These are phyloP conservation scores for Rhinichthys osculus DNA, from an alignment of 2,797 vertebrate genomes.

Conservation along the genomic window DNA sequence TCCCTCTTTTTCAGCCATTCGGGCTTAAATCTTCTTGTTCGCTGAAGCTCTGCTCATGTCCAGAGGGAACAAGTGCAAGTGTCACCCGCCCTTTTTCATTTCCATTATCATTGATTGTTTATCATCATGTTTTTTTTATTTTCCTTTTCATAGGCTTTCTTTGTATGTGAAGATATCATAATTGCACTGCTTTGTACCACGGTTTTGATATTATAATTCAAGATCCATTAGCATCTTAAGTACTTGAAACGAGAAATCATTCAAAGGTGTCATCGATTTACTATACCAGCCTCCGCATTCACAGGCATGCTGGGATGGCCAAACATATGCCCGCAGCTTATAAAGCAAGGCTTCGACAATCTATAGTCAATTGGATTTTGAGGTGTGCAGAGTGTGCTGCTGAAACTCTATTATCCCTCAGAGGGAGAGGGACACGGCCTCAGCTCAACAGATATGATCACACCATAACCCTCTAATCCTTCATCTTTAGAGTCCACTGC, in stretches of 20 bases:
- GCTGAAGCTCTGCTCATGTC: constrained; percentile 2
- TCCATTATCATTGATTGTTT: neutral
- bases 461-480: constrained; percentile 43
- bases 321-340: constrained; percentile 19
- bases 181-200: neutral
- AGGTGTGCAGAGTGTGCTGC: constrained; percentile 32
- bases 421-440: constrained; percentile 37
- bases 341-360: constrained; percentile 14
- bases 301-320: constrained; percentile 16
- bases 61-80: neutral
- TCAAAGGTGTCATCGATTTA: constrained; percentile 32
- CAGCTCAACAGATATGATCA: constrained; percentile 48
- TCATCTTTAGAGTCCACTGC: constrained; percentile 39
- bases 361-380: constrained; percentile 44
- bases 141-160: neutral
- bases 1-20: neutral
- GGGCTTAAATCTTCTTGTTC: constrained; percentile 18
- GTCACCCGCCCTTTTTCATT: neutral
- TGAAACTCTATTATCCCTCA: constrained; percentile 46
- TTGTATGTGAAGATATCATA: constrained; percentile 23
- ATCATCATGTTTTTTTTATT: neutral
- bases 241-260: constrained; percentile 7
- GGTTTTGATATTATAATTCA: neutral
- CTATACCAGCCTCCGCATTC: constrained; percentile 1
- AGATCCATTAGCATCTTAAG: constrained; percentile 11